Evolutionary conservation across 2,888 invertebrate species (phyloP), one percentile per base, ranked within the genome.

Genomic region (Macrophya alboannulata): DNA sequence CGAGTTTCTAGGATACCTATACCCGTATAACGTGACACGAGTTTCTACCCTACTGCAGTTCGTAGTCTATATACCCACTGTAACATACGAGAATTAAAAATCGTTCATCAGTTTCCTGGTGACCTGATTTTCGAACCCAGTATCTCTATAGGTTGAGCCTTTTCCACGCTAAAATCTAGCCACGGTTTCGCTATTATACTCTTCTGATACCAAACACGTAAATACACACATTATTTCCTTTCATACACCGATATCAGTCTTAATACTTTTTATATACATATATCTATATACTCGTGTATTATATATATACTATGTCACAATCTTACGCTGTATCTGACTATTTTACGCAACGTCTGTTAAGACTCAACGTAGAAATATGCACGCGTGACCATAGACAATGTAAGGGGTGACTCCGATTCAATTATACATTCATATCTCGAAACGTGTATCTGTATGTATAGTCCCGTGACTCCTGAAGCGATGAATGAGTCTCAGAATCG

Each of bases 341-440:
- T 37, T 77, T 77, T 77, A 55, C 77, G 77, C 77, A 77, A 77
- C 77, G 31, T 10, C 21, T 4, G 72, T 8, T 77, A 37, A 25
- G 51, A 55, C 77, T 77, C 77, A 77, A 77, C 77, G 77, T 77
- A 8, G 55, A 77, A 77, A 77, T 77, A 77, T 77, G 77, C 77
- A 77, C 48, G 77, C 77, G 55, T 77, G 77, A 77, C 55, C 77
- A 43, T 55, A 77, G 51, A 55, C 77, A 55, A 77, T 77, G 37
- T 17, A 17, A 77, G 15, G 77, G 77, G 77, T 77, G 77, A 55
- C 77, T 77, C 17, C 51, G 72, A 74, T 25, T 74, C 45, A 43
- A 74, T 74, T 74, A 45, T 31, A 37, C n/a, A 71, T 71, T 12
- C 31, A 71, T 37, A 8, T 6, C 62, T 62, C 21, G 9, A 8